A percentile compares a stretch with the other conserved stretches of the same genome.
These are phyloP conservation scores for Altica lythri DNA, from an alignment of 2,888 invertebrate species.

Conservation along the genomic window DNA sequence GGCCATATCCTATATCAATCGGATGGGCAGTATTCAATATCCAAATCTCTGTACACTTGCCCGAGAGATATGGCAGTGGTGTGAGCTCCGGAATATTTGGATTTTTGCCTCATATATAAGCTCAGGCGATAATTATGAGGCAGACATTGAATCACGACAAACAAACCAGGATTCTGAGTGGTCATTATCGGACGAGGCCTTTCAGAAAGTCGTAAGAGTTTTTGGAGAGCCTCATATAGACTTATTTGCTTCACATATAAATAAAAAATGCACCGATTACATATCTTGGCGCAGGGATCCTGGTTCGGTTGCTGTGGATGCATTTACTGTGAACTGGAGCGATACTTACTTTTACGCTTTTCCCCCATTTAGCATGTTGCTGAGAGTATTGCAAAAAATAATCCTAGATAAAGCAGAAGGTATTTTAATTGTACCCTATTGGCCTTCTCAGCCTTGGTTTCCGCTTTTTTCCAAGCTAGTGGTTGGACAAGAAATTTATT, in stretches of 20 bases:
- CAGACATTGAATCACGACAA: slow-evolving; percentile 24
- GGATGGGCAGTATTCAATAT: slow-evolving; percentile 30
- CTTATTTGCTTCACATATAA: slow-evolving; percentile 13
- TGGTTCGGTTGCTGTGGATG: slow-evolving; percentile 32
- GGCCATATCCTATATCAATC: slow-evolving; percentile 32
- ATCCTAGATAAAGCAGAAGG: slow-evolving; percentile 31
- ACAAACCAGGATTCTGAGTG: slow-evolving; percentile 27
- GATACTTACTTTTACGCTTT: slow-evolving; percentile 33
- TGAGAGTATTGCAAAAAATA: slow-evolving; percentile 21
- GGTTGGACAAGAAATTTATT: slow-evolving; percentile 17
- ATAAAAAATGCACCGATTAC: too few relatives aligned
- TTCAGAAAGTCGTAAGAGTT: slow-evolving; percentile 28
- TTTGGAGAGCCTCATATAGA: slow-evolving; percentile 31
- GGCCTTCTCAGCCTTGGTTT: slow-evolving; percentile 37
- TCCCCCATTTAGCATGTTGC: slow-evolving; percentile 30
- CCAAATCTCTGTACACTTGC: slow-evolving; percentile 17
- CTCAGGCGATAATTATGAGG: too few relatives aligned
- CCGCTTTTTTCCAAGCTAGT: slow-evolving; percentile 28
- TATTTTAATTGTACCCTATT: slow-evolving; percentile 34
- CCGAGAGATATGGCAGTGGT: slow-evolving; percentile 32
- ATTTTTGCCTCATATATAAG: slow-evolving; percentile 25
- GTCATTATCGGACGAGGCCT: slow-evolving; percentile 15
- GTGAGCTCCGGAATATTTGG: slow-evolving; percentile 31
- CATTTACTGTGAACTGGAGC: slow-evolving; percentile 31
- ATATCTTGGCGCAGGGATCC: too few relatives aligned